Conservation (phyloP, 2,888 invertebrate species). For the Harmothoe impar region DNA sequence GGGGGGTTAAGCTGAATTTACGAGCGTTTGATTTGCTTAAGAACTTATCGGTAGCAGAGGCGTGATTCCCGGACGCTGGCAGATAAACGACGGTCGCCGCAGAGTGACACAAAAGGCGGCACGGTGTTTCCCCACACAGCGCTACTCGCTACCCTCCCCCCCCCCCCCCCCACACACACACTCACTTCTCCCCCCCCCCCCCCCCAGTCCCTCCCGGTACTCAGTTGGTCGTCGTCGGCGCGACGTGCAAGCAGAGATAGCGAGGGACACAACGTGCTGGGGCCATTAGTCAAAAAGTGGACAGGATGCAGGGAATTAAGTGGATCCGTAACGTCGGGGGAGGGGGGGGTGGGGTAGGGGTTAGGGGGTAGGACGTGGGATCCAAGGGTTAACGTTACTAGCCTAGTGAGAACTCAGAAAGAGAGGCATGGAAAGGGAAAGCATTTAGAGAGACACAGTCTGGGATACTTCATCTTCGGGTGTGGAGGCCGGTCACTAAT, state of each 20-base stretch:
- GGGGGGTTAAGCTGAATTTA: constrained; percentile 41
- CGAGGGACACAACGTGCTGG: not conserved
- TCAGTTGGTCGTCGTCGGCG: not conserved
- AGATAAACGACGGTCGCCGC: constrained; percentile 40
- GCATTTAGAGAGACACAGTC: too few relatives aligned
- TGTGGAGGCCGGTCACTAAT: not conserved
- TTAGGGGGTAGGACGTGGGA: not conserved
- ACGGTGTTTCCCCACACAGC: not conserved
- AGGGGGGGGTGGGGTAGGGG: not conserved
- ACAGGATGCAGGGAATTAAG: not conserved
- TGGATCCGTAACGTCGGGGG: not conserved
- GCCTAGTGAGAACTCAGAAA: too few relatives aligned
- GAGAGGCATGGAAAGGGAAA: too few relatives aligned
- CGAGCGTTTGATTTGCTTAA: constrained; percentile 57
- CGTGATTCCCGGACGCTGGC: constrained; percentile 16
- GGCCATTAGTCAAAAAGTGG: not conserved
- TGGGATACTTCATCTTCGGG: not conserved
- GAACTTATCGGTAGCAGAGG: constrained; percentile 37
- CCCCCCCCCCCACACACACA: not conserved
- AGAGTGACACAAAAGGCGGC: constrained; percentile 8
- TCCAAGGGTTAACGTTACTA: too few relatives aligned
- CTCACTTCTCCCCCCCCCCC: not conserved
- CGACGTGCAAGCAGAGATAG: constrained; percentile 17
- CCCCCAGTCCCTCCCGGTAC: not conserved
- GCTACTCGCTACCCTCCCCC: not conserved